phyloP scores from a whole-genome alignment of 2,797 vertebrate genomes.

The Myotis myotis region DNA sequence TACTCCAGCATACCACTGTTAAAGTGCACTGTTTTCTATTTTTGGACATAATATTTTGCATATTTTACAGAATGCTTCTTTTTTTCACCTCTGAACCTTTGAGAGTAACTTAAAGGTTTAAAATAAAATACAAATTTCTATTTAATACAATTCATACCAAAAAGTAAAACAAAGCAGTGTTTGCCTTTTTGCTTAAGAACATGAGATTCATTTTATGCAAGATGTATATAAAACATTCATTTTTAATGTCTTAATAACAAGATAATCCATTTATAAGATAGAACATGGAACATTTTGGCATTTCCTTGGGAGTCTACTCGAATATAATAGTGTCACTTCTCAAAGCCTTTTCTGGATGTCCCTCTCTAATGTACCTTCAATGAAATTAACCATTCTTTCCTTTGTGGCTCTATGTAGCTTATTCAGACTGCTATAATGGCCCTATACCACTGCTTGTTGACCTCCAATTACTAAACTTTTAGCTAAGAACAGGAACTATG shows the following conservation, averaged over 20 bases:
- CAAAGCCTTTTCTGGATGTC: conserved; percentile 38
- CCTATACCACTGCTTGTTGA: conserved; percentile 1
- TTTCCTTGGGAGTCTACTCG: neutral
- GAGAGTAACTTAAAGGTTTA: conserved; percentile 46
- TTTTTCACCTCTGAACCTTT: neutral
- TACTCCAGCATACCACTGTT: neutral
- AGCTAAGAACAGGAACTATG: neutral
- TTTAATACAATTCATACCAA: conserved; percentile 34
- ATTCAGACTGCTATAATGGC: neutral
- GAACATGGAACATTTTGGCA: conserved; percentile 13
- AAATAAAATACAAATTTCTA: conserved; percentile 41
- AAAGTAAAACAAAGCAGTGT: conserved; percentile 35
- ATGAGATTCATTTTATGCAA: conserved; percentile 31
- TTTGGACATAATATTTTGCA: conserved; percentile 18
- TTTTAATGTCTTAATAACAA: conserved; percentile 42
- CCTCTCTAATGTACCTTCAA: neutral
- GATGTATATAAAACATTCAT: conserved; percentile 1
- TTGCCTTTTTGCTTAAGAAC: neutral
- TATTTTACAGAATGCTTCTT: conserved; percentile 51
- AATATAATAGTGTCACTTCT: conserved; percentile 10
- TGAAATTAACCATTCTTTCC: conserved; percentile 31
- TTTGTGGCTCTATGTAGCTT: neutral
- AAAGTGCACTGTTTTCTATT: neutral
- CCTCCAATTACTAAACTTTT: conserved; percentile 11
- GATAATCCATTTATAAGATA: conserved; percentile 32